Evolutionary conservation across 2,888 invertebrate genomes (phyloP).

Genomic region (Chalcis sispes): DNA sequence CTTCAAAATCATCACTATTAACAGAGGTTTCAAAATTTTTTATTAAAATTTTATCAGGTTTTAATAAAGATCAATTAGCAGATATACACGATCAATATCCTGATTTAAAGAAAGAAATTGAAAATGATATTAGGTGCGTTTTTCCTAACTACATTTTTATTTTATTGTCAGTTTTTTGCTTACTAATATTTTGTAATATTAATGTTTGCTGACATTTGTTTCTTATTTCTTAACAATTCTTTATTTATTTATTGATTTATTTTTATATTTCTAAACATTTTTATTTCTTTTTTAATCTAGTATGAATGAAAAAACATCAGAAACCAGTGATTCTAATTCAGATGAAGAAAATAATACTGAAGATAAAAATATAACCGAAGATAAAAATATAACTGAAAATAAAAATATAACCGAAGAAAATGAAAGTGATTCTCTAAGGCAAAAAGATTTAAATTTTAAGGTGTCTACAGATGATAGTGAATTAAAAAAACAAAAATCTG

Average conservation of each 20-base stretch:
- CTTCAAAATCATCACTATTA: constrained; percentile 74
- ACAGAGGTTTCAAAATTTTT: constrained; percentile 77
- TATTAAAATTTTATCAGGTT: constrained; percentile 77
- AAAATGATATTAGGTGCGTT: constrained; percentile 63
- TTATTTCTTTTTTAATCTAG: constrained; percentile 22
- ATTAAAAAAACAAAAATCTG: constrained; percentile 8
- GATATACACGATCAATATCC: constrained; percentile 69
- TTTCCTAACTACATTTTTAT: constrained; percentile 10
- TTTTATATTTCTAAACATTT: constrained; percentile 1
- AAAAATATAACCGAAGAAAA: constrained; percentile 17
- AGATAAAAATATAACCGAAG: too few relatives aligned
- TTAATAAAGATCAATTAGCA: constrained; percentile 75
- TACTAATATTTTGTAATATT: not conserved
- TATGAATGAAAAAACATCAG: not conserved
- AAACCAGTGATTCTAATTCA: constrained; percentile 6
- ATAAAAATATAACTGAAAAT: too few relatives aligned
- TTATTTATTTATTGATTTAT: constrained; percentile 18
- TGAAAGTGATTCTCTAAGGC: not conserved
- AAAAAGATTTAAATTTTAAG: constrained; percentile 41
- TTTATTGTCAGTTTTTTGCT: constrained; percentile 20
- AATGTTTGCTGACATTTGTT: constrained; percentile 17
- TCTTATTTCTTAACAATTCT: constrained; percentile 5
- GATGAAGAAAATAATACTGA: too few relatives aligned
- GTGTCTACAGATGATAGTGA: not conserved
- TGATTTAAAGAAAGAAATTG: constrained; percentile 68